Evolutionary conservation across 2,797 vertebrate genomes (phyloP).

Genomic region (Pipistrellus pygmaeus): DNA sequence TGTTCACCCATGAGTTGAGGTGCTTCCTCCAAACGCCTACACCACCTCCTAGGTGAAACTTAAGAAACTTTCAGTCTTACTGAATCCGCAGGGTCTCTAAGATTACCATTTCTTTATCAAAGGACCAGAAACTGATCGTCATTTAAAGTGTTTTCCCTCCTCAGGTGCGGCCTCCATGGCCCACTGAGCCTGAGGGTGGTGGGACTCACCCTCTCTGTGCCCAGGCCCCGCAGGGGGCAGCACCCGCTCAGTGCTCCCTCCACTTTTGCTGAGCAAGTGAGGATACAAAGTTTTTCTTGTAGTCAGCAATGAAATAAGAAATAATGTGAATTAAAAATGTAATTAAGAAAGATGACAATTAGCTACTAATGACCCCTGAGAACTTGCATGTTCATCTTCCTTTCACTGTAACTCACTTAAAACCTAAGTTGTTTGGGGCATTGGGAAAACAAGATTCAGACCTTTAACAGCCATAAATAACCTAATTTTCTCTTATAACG

Average conservation of each 20-base stretch:
- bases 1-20: background rate
- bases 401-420: background rate
- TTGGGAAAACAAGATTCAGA: conserved; percentile 13
- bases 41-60: background rate
- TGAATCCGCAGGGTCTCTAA: background rate
- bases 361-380: background rate
- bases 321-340: background rate
- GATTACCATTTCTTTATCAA: background rate
- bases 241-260: background rate
- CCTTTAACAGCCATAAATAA: conserved; percentile 56
- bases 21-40: background rate
- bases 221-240: background rate
- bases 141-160: background rate
- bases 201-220: background rate
- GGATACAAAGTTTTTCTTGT: background rate
- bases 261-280: background rate
- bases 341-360: conserved; percentile 17
- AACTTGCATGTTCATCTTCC: background rate
- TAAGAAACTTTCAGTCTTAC: background rate
- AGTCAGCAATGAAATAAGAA: background rate
- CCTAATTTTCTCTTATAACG: conserved; percentile 23
- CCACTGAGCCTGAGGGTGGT: too few relatives aligned
- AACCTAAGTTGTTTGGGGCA: background rate
- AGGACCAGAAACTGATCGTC: background rate
- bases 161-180: background rate